Evolutionary conservation across 2,888 invertebrate genomes (phyloP).

Genomic region (Vesta saturnalis): DNA sequence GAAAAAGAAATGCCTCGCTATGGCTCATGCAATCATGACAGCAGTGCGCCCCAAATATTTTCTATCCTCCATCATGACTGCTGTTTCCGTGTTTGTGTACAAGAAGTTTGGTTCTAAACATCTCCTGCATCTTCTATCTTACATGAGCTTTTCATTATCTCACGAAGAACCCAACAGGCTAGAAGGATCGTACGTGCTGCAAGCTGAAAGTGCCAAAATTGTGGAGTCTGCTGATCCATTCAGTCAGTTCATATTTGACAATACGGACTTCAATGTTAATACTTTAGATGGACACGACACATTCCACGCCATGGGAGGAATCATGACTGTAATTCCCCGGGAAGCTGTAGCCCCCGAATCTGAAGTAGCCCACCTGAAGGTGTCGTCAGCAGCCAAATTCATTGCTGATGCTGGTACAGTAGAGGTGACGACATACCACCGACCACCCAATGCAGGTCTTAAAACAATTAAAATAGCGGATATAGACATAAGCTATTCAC

Average conservation of each 20-base stretch:
- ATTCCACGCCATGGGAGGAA: background rate
- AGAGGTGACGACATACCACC: background rate
- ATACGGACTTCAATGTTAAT: background rate
- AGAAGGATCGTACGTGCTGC: constrained; percentile 1
- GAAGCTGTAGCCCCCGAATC: background rate
- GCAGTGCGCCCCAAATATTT: too few relatives aligned
- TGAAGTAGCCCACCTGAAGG: background rate
- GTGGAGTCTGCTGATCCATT: background rate
- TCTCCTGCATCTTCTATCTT: background rate
- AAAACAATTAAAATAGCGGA: background rate
- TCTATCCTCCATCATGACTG: background rate
- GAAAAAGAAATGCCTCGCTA: background rate
- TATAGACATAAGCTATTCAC: too few relatives aligned
- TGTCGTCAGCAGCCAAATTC: background rate
- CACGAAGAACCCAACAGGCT: background rate
- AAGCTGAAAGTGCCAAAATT: background rate
- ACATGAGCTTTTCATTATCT: background rate
- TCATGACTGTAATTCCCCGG: background rate
- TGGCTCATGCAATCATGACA: background rate
- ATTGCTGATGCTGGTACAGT: background rate
- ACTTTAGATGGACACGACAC: background rate
- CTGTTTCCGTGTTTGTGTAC: too few relatives aligned
- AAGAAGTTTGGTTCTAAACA: background rate
- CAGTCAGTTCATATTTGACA: background rate
- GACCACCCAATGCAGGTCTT: background rate